Conservation (phyloP, 2,797 vertebrate genomes). For the Pogoniulus pusillus region DNA sequence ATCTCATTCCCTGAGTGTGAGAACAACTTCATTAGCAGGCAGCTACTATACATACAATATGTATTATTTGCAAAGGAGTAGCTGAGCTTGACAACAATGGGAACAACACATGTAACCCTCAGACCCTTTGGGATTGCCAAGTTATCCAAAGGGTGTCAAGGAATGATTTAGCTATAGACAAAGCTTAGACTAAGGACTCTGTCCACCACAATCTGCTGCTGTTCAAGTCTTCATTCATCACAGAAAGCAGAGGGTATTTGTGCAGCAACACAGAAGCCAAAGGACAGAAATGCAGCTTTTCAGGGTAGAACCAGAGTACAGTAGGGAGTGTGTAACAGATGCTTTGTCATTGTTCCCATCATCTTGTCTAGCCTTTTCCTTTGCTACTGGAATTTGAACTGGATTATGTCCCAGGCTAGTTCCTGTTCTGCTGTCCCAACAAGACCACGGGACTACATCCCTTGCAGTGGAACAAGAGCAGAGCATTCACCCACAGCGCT, state of each 20-base stretch:
- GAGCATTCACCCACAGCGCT: rapidly evolving
- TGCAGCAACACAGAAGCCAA: neutral
- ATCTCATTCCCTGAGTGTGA: neutral
- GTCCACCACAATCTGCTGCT: neutral
- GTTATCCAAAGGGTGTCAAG: neutral
- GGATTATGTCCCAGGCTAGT: neutral
- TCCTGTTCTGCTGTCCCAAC: neutral
- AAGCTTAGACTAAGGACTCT: neutral
- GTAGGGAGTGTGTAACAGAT: neutral
- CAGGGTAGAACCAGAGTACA: neutral
- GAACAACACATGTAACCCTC: neutral
- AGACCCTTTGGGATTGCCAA: neutral
- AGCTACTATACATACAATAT: neutral
- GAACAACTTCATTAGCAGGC: neutral
- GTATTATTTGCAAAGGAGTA: neutral
- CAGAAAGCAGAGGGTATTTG: neutral
- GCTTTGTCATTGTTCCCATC: neutral
- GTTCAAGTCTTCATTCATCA: neutral
- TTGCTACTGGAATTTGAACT: constrained; percentile 6
- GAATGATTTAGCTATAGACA: neutral
- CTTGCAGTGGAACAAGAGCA: neutral
- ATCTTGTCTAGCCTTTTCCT: neutral
- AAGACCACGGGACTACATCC: neutral
- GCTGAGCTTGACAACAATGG: neutral
- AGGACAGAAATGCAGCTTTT: neutral